phyloP scores from a whole-genome alignment of 1,140 invertebrate species.

The Tyrophagus putrescentiae region DNA sequence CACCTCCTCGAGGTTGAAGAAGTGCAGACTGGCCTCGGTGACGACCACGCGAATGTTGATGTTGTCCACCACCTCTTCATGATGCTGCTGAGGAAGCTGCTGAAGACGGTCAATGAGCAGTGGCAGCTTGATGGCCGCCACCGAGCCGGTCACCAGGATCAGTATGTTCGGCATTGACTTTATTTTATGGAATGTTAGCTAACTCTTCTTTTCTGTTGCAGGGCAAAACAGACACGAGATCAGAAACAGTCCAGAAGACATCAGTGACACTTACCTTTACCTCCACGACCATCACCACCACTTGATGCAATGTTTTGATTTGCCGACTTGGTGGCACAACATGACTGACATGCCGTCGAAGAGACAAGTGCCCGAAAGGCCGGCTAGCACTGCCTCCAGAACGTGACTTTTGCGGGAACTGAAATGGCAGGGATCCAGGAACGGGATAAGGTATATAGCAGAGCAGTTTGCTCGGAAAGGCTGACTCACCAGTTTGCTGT shows the following conservation, averaged over 20 bases:
- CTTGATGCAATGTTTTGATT: no score
- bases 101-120: conserved; percentile 39
- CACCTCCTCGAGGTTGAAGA: conserved; percentile 41
- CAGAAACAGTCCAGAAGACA: neutral
- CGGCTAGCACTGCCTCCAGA: no score
- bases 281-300: no score
- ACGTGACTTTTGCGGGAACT: no score
- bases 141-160: conserved; percentile 74
- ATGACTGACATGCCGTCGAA: no score
- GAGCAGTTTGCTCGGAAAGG: no score
- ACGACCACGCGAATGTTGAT: conserved; percentile 44
- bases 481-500: no score
- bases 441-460: no score
- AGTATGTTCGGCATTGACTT: conserved; percentile 44
- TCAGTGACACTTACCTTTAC: neutral
- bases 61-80: conserved; percentile 20
- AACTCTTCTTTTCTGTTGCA: neutral
- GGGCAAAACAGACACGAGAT: neutral
- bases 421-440: no score
- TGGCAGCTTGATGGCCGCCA: conserved; percentile 71
- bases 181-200: neutral
- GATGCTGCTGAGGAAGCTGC: conserved; percentile 24
- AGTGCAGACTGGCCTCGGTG: conserved; percentile 72
- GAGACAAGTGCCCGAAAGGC: no score
- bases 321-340: no score